Evolutionary conservation across 2,888 invertebrate species (phyloP).

Genomic region (Drosophila melanosoma): DNA sequence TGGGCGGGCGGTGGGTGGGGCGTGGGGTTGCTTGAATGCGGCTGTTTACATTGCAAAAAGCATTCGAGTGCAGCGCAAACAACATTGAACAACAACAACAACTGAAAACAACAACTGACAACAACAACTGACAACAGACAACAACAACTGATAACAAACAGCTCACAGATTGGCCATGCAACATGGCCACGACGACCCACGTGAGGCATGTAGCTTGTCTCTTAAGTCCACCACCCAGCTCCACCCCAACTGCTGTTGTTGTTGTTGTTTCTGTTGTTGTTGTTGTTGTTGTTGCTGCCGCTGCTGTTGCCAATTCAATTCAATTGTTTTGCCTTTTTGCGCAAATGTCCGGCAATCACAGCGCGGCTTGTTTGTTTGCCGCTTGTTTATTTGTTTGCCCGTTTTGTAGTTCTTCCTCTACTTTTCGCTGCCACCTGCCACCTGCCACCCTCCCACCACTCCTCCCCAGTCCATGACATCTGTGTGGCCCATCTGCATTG

Average conservation of each 20-base stretch:
- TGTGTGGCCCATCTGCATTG: constrained; percentile 17
- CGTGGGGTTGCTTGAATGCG: constrained; percentile 24
- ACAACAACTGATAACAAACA: constrained; percentile 11
- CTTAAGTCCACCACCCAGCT: constrained; percentile 13
- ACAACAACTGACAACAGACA: constrained; percentile 2
- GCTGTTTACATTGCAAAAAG: constrained; percentile 80
- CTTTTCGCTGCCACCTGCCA: constrained; percentile 26
- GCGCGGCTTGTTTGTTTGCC: constrained; percentile 61
- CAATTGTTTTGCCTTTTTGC: constrained; percentile 80
- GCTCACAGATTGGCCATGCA: constrained; percentile 62
- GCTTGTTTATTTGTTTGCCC: constrained; percentile 67
- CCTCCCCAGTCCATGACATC: constrained; percentile 44
- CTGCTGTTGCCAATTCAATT: constrained; percentile 72
- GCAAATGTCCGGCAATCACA: constrained; percentile 77
- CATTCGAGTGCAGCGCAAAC: constrained; percentile 78
- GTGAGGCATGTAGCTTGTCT: constrained; percentile 66
- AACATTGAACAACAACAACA: constrained; percentile 51
- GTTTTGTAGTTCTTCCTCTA: constrained; percentile 48
- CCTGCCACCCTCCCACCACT: background rate
- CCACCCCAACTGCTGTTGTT: constrained; percentile 4
- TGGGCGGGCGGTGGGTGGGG: constrained; percentile 4
- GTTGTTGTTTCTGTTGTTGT: constrained; percentile 47
- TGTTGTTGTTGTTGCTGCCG: background rate
- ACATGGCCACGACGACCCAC: constrained; percentile 40
- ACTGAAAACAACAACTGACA: constrained; percentile 32